Conservation (phyloP, 2,888 invertebrate species). For the Cordilura impudica region DNA sequence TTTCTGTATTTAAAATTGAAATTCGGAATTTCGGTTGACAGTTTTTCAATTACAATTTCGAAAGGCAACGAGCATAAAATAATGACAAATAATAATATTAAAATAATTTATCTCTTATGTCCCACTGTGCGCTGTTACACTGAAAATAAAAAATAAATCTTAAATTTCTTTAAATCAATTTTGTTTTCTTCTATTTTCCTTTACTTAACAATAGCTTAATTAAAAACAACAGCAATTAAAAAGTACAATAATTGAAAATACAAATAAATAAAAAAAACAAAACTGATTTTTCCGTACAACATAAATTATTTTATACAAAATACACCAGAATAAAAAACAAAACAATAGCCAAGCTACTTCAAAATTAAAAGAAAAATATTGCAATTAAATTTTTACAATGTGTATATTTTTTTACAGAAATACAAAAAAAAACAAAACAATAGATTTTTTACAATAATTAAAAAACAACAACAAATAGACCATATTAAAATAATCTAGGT, state of each 20-base stretch:
- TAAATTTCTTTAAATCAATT: neutral
- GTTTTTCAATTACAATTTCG: too few relatives aligned
- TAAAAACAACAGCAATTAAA: constrained; percentile 58
- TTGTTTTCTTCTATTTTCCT: neutral
- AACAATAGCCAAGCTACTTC: constrained; percentile 61
- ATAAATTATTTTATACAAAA: constrained; percentile 48
- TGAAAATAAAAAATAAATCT: neutral
- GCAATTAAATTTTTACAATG: constrained; percentile 52
- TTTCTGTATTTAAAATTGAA: too few relatives aligned
- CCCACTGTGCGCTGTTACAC: constrained; percentile 19
- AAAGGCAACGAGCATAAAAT: too few relatives aligned
- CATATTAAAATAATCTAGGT: constrained; percentile 22
- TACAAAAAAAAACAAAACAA: constrained; percentile 40
- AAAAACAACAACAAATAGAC: constrained; percentile 43
- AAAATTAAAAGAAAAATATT: constrained; percentile 34
- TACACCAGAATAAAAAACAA: constrained; percentile 44
- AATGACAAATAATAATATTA: too few relatives aligned
- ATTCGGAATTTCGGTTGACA: too few relatives aligned
- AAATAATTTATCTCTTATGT: neutral
- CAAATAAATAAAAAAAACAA: constrained; percentile 37
- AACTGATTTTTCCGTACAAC: constrained; percentile 47
- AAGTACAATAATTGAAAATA: constrained; percentile 63
- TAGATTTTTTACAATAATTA: constrained; percentile 61
- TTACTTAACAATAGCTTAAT: constrained; percentile 51
- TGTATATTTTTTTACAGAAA: constrained; percentile 60